phyloP scores from a whole-genome alignment of 2,113 vertebrate genomes.

The Tenrec ecaudatus region DNA sequence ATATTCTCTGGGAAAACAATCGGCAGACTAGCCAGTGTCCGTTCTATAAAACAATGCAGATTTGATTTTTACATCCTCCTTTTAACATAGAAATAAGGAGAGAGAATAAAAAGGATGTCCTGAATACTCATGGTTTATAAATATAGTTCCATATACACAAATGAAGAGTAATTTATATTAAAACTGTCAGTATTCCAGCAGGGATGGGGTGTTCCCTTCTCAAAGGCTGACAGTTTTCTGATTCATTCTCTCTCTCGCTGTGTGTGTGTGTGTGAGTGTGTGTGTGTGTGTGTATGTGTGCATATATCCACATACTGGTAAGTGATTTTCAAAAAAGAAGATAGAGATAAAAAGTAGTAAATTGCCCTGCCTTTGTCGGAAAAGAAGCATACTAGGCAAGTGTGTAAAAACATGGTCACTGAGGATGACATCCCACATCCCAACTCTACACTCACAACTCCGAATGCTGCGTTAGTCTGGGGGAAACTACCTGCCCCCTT shows the following conservation, averaged over 20 bases:
- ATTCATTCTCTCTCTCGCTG: constrained; percentile 60
- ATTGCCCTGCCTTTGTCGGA: constrained; percentile 28
- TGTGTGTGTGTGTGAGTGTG: too few species aligned
- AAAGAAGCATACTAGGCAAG: constrained; percentile 33
- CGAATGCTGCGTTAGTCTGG: neutral
- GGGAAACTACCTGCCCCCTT: neutral
- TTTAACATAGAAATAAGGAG: neutral
- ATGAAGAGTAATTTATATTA: constrained; percentile 67
- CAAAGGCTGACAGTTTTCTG: constrained; percentile 68
- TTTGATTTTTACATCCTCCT: neutral
- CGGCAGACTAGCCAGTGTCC: neutral
- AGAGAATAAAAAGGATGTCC: neutral
- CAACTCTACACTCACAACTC: neutral
- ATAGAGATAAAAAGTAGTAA: neutral
- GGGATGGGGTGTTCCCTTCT: constrained; percentile 44
- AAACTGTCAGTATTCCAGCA: constrained; percentile 46
- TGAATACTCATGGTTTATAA: constrained; percentile 58
- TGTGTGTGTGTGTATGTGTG: neutral
- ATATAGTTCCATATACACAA: constrained; percentile 54
- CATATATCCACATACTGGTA: neutral
- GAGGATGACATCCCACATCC: neutral
- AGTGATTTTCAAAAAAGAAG: constrained; percentile 62
- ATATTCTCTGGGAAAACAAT: neutral
- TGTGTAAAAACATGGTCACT: neutral
- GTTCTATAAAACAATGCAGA: neutral